Base-by-base conservation (phyloP, 1,140 invertebrate genomes). In the Temnothorax curvispinosus region DNA sequence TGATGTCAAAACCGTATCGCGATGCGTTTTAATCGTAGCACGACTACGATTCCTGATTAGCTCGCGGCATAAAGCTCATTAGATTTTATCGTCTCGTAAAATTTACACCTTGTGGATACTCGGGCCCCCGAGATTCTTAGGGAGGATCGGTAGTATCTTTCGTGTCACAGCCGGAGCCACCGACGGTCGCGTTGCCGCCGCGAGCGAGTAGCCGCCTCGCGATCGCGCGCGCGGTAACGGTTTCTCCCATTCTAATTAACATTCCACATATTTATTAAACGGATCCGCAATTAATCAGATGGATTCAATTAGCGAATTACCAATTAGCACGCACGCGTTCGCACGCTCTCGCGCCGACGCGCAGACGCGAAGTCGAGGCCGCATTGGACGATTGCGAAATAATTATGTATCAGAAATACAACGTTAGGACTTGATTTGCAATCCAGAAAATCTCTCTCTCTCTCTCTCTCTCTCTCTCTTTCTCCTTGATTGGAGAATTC, bases 281-380 rank as follows among this genome's bases (percentile, higher is more conserved):
- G 89, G 87, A 93, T 93, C 88, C 75, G 92, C 92, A 91, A 94
- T 94, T 94, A 94, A 94, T 94, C 93, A 94, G 91, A 71, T 87
- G 88, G 86, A 94, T 94, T 94, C 93, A 94, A 94, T 94, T 94
- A 94, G 93, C 90, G 92, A 93, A 94, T 94, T 92, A 93, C 89
- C 93, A 93, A 94, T 94, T 94, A 94, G 91, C 85, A 92, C 91
- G 90, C 88, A 91, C 90, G 89, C 89, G 90, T 93, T 93, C 90
- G 85, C 91, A 89, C 93, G 90, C 85, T 89, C 85, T 86, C 76
- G 87, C 5, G 18, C 5, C 56, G 84, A 89, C 85, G 82, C 74
- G 87, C 62, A 56, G 64, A 87, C 64, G 75, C 84, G 58, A 72
- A 85, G 82, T 87, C 82, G 82, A 90, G 91, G 91, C 91, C 90